Evolutionary conservation across 2,797 vertebrate species (phyloP), one percentile per base, ranked within the genome.

Genomic region (Tapirus indicus): DNA sequence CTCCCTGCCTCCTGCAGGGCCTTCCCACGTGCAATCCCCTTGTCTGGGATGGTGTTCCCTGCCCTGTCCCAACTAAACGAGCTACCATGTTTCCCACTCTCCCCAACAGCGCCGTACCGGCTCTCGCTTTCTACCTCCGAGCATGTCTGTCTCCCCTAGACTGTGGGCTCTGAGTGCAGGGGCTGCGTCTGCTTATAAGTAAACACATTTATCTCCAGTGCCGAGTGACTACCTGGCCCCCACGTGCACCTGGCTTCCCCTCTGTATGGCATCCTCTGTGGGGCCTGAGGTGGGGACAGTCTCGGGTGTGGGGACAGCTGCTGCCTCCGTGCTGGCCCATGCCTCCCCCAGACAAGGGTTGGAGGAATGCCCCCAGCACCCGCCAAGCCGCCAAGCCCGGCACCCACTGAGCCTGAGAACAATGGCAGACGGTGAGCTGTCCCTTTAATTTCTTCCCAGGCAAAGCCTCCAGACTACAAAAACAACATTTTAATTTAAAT

Each of bases 401-500:
- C 6, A 9, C 25, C 38, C 68, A 23, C 7, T 47, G 1, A 35
- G 25, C 52, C 84, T 29, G 41, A 84, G n/a, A 79, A 47, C 0
- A 3, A 62, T 0, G 32, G 69, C 21, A 62, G 17, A 74, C 16
- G 32, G 74, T 25, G 91, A 97, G 58, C 95, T 97, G 72, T 86
- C 95, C 94, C 98, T 98, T 98, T 98, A 98, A 98, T 97, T 98
- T 88, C 98, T 98, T 97, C 93, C 97, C 91, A 88, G 94, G 95
- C 96, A 83, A 97, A 97, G 97, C 97, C 97, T 95, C 79, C 85
- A 96, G 97, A 97, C 94, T 97, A 97, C 88, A 97, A 98, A 98
- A 98, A 96, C 98, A 98, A 98, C 97, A 97, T 98, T 98, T 98
- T 98, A 97, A 99, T 99, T 99, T 98, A 98, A 98, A 98, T 98